A percentile compares a stretch with the other conserved stretches of the same genome.
These are phyloP conservation scores for Tyria jacobaeae DNA, from an alignment of 2,888 invertebrate species.

Conservation along the genomic window DNA sequence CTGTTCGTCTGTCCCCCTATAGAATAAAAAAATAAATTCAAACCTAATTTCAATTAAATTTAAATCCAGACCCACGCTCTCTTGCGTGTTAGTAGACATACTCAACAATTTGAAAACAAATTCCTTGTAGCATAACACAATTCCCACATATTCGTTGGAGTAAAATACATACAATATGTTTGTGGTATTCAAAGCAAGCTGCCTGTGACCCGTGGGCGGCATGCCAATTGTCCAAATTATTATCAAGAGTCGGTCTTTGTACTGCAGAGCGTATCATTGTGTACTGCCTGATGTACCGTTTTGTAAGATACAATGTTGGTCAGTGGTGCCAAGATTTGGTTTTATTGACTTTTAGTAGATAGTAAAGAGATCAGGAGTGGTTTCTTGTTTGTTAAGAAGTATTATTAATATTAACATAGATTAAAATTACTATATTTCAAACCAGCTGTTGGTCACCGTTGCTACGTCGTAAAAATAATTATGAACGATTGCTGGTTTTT, in stretches of 20 bases:
- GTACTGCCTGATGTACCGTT: conserved; percentile 35
- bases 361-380: neutral
- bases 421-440: neutral
- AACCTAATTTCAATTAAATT: neutral
- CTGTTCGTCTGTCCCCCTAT: too few species aligned
- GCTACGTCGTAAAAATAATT: neutral
- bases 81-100: neutral
- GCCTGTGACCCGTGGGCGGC: conserved; percentile 49
- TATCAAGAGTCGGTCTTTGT: conserved; percentile 49
- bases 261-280: conserved; percentile 24
- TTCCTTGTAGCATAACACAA: conserved; percentile 25
- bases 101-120: conserved; percentile 30
- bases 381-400: neutral
- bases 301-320: conserved; percentile 23
- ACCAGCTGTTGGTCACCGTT: neutral
- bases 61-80: neutral
- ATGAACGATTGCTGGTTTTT: too few species aligned
- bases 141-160: conserved; percentile 12
- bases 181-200: conserved; percentile 54
- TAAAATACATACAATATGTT: conserved; percentile 47
- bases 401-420: neutral
- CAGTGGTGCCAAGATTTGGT: conserved; percentile 18
- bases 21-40: neutral
- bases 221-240: conserved; percentile 60
- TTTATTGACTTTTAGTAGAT: conserved; percentile 18